phyloP scores from a whole-genome alignment of 2,888 invertebrate species.

The Lasius fuliginosus region DNA sequence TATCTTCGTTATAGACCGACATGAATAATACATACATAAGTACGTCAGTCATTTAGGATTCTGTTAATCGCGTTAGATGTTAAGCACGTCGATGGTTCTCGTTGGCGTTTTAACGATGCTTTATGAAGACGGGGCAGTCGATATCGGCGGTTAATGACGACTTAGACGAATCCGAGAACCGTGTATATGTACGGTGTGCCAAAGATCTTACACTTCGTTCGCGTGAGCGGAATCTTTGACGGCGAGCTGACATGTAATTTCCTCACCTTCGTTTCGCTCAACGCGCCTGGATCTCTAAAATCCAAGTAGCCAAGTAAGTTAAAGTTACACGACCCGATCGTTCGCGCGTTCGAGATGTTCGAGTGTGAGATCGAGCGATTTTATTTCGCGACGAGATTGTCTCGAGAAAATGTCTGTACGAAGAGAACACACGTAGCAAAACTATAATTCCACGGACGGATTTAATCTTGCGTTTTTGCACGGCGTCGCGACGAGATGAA shows the following conservation, averaged over 20 bases:
- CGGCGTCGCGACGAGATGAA: neutral
- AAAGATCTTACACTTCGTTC: constrained; percentile 44
- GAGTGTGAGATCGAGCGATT: constrained; percentile 45
- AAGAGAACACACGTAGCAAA: neutral
- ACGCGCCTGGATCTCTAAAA: constrained; percentile 36
- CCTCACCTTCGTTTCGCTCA: constrained; percentile 69
- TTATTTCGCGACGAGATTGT: constrained; percentile 26
- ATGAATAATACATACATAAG: neutral
- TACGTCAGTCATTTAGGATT: neutral
- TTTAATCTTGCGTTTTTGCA: neutral
- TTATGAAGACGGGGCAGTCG: neutral
- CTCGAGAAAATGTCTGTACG: neutral
- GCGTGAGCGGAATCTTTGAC: constrained; percentile 74
- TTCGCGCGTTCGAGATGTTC: constrained; percentile 32
- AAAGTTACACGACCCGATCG: constrained; percentile 43
- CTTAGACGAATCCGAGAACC: constrained; percentile 8
- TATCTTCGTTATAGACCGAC: neutral
- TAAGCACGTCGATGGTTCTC: neutral
- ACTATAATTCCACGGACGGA: neutral
- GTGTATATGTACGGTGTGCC: constrained; percentile 5
- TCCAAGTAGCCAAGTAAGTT: constrained; percentile 58
- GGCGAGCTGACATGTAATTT: constrained; percentile 79
- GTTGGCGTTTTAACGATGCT: constrained; percentile 1
- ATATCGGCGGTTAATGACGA: constrained; percentile 21
- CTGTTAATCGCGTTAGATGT: neutral